Base-by-base conservation (phyloP, 2,888 invertebrate genomes). In the Thecocarcelia acutangulata region DNA sequence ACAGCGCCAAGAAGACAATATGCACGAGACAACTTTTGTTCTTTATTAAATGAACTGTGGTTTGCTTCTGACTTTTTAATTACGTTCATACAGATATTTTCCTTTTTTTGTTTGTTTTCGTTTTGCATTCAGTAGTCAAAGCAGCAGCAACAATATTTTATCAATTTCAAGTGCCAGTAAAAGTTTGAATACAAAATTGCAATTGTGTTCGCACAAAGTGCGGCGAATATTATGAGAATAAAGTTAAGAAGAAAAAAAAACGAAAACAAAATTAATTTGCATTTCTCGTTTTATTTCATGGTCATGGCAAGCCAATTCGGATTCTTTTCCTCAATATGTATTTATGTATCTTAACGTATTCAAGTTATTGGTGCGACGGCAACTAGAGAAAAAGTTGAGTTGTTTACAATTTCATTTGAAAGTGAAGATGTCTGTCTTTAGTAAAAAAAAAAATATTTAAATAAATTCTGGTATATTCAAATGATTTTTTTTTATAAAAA, bases 51-150 rank as follows among this genome's bases (percentile, higher is more conserved):
- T 79, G 61, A 73, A 54, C 56, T 68, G 63, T 56, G 56, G 73
- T 63, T 79, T 79, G 68, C 46, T 56, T 79, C 48, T 74, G 69
- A 74, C 69, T 80, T 69, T 70, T 70, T 74, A 80, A 80, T 74
- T 74, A 33, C 33, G 33, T 9, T 33, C 33, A 63, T 37, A 50
- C 59, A 58, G 63, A 63, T 48, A 33, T 33, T 33, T 33, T n/a
- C n/a, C n/a, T n/a, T n/a, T n/a, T n/a, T n/a, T n/a, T n/a, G n/a
- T n/a, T n/a, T n/a, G n/a, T n/a, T n/a, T 33, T 9, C 8, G 9
- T 8, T 33, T 8, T 33, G 33, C 33, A 33, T 33, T 33, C 33
- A 8, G 33, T 33, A 33, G 33, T 8, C 3, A 1, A 33, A 33
- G 33, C 9, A 9, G 33, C 33, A 33, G 12, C 28, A 61, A 46